Conservation (phyloP, 2,888 invertebrate species). For the Drosophila lacicola region DNA sequence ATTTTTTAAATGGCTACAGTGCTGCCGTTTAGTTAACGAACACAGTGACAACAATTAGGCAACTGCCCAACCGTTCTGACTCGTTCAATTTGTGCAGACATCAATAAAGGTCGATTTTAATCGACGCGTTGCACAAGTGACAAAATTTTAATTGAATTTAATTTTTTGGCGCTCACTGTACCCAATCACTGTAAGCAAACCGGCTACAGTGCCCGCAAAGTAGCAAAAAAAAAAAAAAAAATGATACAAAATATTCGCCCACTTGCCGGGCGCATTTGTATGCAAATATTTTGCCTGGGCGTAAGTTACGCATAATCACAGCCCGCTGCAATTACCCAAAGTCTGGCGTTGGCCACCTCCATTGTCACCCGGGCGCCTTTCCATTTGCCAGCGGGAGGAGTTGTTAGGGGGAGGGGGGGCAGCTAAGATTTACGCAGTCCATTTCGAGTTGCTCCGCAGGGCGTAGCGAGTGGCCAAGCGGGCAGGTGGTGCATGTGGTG, state of each 20-base stretch:
- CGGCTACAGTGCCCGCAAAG: slow-evolving; percentile 44
- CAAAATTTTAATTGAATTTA: slow-evolving; percentile 60
- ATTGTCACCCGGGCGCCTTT: slow-evolving; percentile 64
- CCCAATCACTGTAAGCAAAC: slow-evolving; percentile 30
- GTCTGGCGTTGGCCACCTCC: slow-evolving; percentile 16
- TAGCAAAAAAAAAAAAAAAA: slow-evolving; percentile 20
- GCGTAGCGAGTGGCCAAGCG: slow-evolving; percentile 30
- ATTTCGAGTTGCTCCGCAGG: slow-evolving; percentile 51
- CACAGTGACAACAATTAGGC: slow-evolving; percentile 22
- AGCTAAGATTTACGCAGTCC: slow-evolving; percentile 47
- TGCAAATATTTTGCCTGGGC: slow-evolving; percentile 64
- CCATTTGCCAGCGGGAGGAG: slow-evolving; percentile 42
- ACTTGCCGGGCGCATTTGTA: slow-evolving; percentile 47
- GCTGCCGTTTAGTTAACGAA: slow-evolving; percentile 23
- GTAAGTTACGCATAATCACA: slow-evolving; percentile 63
- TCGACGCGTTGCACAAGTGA: slow-evolving; percentile 53
- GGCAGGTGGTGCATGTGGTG: slow-evolving; percentile 35
- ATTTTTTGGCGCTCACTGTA: slow-evolving; percentile 51
- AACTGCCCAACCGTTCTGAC: slow-evolving; percentile 23
- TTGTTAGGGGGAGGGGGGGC: neutral
- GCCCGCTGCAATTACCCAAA: slow-evolving; percentile 18
- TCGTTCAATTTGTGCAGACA: slow-evolving; percentile 52
- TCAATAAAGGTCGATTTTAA: slow-evolving; percentile 49
- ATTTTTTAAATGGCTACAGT: slow-evolving; percentile 31
- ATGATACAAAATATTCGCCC: slow-evolving; percentile 29